Evolutionary conservation across 1,140 invertebrate species (phyloP).

Genomic region (Calliphora vicina): DNA sequence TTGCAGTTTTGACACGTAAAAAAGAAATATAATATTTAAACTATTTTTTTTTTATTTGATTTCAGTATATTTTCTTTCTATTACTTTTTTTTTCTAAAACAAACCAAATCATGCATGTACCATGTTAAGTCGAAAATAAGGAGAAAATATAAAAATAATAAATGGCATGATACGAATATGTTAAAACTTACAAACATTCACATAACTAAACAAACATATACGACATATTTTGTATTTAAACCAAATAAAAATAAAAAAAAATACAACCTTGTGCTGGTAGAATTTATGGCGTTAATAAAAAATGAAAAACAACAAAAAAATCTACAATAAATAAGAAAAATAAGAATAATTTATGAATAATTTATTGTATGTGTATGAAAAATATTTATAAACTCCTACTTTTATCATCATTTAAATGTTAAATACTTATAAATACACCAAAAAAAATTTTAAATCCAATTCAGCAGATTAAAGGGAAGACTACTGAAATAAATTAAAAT

Average conservation of each 20-base stretch:
- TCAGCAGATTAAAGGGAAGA: not conserved
- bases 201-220: not conserved
- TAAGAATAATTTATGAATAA: slow-evolving; percentile 3
- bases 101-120: not conserved
- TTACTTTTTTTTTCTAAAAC: not conserved
- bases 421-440: not conserved
- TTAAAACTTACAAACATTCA: not conserved
- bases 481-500: no score
- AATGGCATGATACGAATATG: not conserved
- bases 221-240: no score
- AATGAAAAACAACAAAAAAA: not conserved
- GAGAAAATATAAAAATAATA: not conserved
- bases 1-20: slow-evolving; percentile 8
- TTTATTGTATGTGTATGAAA: slow-evolving; percentile 4
- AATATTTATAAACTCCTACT: slow-evolving; percentile 6
- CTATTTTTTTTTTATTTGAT: not conserved
- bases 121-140: not conserved
- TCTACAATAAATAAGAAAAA: not conserved
- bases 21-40: not conserved
- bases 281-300: slow-evolving; percentile 2
- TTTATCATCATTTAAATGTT: not conserved
- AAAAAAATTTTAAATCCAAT: not conserved
- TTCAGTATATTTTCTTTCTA: not conserved
- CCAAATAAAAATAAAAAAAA: not conserved
- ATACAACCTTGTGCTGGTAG: not conserved